phyloP scores from a whole-genome alignment of 2,888 invertebrate species.

The Melanophora roralis region DNA sequence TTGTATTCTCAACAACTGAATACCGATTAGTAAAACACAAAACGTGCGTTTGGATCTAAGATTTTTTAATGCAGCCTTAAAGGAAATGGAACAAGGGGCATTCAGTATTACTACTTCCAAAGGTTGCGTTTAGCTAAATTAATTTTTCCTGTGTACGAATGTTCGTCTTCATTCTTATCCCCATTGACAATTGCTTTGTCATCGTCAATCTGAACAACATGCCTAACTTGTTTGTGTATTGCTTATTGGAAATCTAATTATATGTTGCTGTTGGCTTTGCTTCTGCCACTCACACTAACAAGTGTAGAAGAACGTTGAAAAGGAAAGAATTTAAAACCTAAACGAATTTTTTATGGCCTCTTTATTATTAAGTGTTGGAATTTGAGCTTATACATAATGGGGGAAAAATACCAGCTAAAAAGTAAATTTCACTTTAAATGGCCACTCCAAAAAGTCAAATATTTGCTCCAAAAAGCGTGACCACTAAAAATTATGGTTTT shows the following conservation, averaged over 20 bases:
- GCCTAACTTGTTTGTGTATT: conserved; percentile 16
- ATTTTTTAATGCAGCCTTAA: too few relatives aligned
- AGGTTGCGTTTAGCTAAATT: conserved; percentile 17
- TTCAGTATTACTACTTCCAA: too few relatives aligned
- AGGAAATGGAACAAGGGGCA: too few relatives aligned
- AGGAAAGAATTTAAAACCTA: conserved; percentile 13
- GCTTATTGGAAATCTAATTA: conserved; percentile 13
- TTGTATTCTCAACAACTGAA: too few relatives aligned
- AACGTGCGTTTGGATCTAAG: too few relatives aligned
- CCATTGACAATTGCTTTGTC: conserved; percentile 12
- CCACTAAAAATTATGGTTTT: too few relatives aligned
- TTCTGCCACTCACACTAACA: conserved; percentile 1
- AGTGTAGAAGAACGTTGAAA: neutral
- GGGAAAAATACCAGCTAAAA: neutral
- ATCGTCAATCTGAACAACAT: conserved; percentile 30
- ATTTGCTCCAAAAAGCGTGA: too few relatives aligned
- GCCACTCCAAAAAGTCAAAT: too few relatives aligned
- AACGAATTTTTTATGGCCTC: conserved; percentile 50
- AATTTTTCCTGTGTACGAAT: neutral
- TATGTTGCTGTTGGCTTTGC: neutral
- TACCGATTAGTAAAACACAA: too few relatives aligned
- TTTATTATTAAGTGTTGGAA: conserved; percentile 49
- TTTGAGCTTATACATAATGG: conserved; percentile 7
- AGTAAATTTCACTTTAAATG: too few relatives aligned
- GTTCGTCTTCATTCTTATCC: conserved; percentile 2